Percentiles rank a stretch among this genome's conserved stretches.
These are phyloP conservation scores for Eremophila alpestris DNA, from an alignment of 2,797 vertebrate species.

Conservation along the genomic window DNA sequence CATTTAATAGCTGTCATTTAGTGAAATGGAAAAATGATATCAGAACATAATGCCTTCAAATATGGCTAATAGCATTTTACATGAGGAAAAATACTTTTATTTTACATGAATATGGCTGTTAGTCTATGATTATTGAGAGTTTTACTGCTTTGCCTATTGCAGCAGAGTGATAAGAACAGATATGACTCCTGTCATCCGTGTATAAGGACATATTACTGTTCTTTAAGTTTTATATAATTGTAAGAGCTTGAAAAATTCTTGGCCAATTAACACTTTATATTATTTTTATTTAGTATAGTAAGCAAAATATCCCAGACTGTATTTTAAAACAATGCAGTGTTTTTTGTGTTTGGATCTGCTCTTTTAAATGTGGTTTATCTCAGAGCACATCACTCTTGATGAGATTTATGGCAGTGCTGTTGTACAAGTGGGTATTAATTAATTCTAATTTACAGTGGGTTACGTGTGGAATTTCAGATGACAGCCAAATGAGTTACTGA, in stretches of 20 bases:
- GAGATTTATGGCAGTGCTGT: conserved; percentile 21
- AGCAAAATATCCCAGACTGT: not conserved
- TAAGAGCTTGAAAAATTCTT: not conserved
- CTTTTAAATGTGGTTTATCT: conserved; percentile 23
- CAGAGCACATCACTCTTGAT: not conserved
- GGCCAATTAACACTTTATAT: not conserved
- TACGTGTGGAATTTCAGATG: conserved; percentile 63
- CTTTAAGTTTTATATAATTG: conserved; percentile 31
- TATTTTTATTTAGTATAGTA: conserved; percentile 22
- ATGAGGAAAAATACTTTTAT: conserved; percentile 73
- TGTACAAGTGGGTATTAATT: conserved; percentile 64
- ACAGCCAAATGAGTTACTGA: conserved; percentile 61
- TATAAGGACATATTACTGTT: conserved; percentile 56
- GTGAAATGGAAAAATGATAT: conserved; percentile 76
- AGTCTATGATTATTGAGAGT: conserved; percentile 71
- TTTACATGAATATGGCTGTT: conserved; percentile 72
- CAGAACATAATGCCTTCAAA: conserved; percentile 78
- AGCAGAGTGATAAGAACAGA: conserved; percentile 59
- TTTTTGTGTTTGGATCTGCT: not conserved
- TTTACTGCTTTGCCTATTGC: conserved; percentile 69
- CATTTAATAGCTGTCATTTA: conserved; percentile 82
- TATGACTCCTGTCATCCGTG: conserved; percentile 51
- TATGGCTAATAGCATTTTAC: conserved; percentile 76
- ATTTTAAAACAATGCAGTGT: conserved; percentile 32
- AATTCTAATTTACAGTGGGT: conserved; percentile 60